These are phyloP conservation scores for Harmothoe impar DNA, from an alignment of 2,888 invertebrate genomes.

Conservation along the genomic window DNA sequence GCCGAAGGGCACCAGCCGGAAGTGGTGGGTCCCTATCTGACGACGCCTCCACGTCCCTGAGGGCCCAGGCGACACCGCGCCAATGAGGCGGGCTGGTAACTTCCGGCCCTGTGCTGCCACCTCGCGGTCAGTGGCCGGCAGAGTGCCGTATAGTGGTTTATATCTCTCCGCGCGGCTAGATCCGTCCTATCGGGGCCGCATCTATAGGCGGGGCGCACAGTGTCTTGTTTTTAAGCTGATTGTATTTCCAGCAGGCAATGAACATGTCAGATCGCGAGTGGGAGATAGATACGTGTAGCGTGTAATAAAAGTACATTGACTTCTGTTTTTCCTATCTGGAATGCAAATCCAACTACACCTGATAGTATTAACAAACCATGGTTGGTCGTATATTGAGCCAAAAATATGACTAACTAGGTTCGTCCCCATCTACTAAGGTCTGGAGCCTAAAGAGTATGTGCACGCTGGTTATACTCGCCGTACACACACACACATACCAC, in stretches of 20 bases:
- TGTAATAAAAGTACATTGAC: too few species aligned
- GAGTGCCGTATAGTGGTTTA: not conserved
- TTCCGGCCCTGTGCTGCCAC: conserved; percentile 4
- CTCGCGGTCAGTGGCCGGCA: not conserved
- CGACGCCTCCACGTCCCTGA: not conserved
- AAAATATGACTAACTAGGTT: too few species aligned
- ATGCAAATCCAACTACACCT: too few species aligned
- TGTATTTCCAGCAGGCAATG: not conserved
- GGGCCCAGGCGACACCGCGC: not conserved
- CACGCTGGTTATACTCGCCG: too few species aligned
- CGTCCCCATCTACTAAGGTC: too few species aligned
- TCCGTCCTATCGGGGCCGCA: not conserved
- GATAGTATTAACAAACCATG: too few species aligned
- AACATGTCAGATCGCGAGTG: too few species aligned
- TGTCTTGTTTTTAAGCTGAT: not conserved
- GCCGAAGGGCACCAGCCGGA: not conserved
- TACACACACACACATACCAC: too few species aligned
- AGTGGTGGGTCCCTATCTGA: not conserved
- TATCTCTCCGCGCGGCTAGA: not conserved
- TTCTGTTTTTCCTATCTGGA: too few species aligned
- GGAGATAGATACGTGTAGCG: too few species aligned
- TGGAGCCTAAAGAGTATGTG: too few species aligned
- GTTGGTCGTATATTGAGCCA: too few species aligned
- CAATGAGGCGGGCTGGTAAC: conserved; percentile 35
- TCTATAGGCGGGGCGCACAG: not conserved